Evolutionary conservation across 2,888 invertebrate genomes (phyloP).

Genomic region (Acronicta aceris): DNA sequence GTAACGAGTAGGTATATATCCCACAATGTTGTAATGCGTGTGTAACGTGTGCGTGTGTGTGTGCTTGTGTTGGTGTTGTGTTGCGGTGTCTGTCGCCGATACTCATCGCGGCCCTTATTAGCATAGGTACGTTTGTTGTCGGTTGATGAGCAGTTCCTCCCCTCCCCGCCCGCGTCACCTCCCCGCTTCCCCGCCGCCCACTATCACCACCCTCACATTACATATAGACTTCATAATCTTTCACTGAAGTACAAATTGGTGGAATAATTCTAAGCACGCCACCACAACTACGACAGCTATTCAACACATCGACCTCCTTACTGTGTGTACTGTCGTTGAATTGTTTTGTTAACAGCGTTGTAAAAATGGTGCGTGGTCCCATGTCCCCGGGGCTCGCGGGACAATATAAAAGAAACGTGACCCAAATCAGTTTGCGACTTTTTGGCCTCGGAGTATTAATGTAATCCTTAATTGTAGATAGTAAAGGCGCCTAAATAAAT

Average conservation of each 20-base stretch:
- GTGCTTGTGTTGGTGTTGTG: conserved; percentile 14
- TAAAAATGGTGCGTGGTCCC: background rate
- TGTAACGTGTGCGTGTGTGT: background rate
- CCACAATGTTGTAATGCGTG: background rate
- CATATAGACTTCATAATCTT: conserved; percentile 29
- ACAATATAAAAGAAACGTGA: conserved; percentile 2
- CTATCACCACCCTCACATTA: background rate
- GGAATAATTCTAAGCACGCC: background rate
- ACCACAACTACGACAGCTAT: background rate
- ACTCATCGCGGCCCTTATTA: conserved; percentile 37
- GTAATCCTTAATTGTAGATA: conserved; percentile 23
- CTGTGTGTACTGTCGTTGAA: background rate
- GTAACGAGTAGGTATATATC: no score
- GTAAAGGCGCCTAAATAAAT: conserved; percentile 36
- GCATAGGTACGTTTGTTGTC: conserved; percentile 48
- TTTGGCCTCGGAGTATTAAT: conserved; percentile 5
- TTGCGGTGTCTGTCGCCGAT: conserved; percentile 25
- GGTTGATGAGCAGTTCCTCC: conserved; percentile 36
- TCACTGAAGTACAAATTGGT: conserved; percentile 29
- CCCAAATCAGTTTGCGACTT: background rate
- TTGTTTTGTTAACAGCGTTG: no score
- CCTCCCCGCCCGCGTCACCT: background rate
- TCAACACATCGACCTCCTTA: background rate
- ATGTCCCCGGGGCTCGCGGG: conserved; percentile 6
- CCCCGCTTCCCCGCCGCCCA: conserved; percentile 4